phyloP scores from a whole-genome alignment of 2,888 invertebrate species.

The Agrenia bidenticulata region DNA sequence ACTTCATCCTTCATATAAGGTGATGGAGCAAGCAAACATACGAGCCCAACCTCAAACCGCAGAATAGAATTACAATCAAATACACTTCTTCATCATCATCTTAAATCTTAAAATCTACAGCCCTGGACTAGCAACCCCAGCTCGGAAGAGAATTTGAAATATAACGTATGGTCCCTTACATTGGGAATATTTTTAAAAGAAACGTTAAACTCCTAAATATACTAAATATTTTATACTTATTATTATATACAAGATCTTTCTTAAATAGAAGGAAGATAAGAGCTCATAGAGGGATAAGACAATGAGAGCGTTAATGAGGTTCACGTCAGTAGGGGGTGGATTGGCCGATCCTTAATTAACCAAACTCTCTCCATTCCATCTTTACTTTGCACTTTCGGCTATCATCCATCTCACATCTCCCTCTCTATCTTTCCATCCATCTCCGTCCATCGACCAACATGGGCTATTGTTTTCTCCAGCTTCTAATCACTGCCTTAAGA shows the following conservation, averaged over 20 bases:
- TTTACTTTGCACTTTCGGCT: conserved; percentile 17
- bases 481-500: conserved; percentile 9
- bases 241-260: conserved; percentile 4
- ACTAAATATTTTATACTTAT: too few species aligned
- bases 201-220: too few species aligned
- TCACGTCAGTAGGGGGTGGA: conserved; percentile 38
- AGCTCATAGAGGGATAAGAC: conserved; percentile 25
- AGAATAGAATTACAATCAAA: too few species aligned
- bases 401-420: conserved; percentile 19
- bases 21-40: too few species aligned
- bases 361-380: conserved; percentile 7
- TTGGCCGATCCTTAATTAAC: conserved; percentile 34
- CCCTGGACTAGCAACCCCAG: too few species aligned
- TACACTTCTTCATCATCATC: too few species aligned
- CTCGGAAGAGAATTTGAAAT: too few species aligned
- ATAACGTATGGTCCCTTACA: too few species aligned
- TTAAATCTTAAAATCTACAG: too few species aligned
- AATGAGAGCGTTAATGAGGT: conserved; percentile 39
- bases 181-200: too few species aligned
- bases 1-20: too few species aligned
- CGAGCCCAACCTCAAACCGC: too few species aligned
- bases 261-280: conserved; percentile 8
- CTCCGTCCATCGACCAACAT: conserved; percentile 11
- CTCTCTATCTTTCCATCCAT: conserved; percentile 14
- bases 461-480: conserved; percentile 7